A percentile compares a stretch with the other conserved stretches of the same genome.
Conservation (phyloP, 1,140 invertebrate genomes). For the Helicorthomorpha holstii region DNA sequence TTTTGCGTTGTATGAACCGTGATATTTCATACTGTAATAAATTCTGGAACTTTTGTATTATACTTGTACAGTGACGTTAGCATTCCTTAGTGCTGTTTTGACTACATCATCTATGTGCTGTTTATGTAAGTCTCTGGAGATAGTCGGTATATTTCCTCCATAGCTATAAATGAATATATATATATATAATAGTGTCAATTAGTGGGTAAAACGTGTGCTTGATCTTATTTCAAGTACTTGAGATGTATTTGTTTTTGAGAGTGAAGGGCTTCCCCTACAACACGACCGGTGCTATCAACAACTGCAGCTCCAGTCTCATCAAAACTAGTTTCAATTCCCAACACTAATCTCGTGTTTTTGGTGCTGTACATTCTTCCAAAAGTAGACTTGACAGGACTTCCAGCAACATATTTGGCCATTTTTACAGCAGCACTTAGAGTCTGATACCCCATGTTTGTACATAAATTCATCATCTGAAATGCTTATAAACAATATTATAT, state of each 20-base stretch:
- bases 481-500: no score
- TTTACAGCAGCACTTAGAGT: no score
- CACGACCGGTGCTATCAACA: slow-evolving; percentile 45
- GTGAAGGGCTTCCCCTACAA: slow-evolving; percentile 58
- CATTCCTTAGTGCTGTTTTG: slow-evolving; percentile 41
- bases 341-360: slow-evolving; percentile 23
- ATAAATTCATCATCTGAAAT: no score
- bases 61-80: slow-evolving; percentile 40
- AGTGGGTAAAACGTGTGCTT: slow-evolving; percentile 6
- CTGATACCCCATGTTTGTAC: no score
- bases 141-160: slow-evolving; percentile 77
- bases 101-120: slow-evolving; percentile 60
- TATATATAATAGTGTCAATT: slow-evolving; percentile 18
- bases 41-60: not conserved
- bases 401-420: not conserved
- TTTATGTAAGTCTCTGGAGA: slow-evolving; percentile 64
- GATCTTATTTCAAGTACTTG: slow-evolving; percentile 31
- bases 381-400: not conserved
- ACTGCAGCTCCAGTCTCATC: slow-evolving; percentile 91
- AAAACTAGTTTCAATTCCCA: slow-evolving; percentile 97
- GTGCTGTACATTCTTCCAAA: not conserved
- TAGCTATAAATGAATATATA: slow-evolving; percentile 33
- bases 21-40: not conserved
- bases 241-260: slow-evolving; percentile 60
- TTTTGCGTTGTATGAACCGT: not conserved